These are phyloP conservation scores for Corythornis leucogaster DNA, from an alignment of 2,797 vertebrate species.

Conservation along the genomic window DNA sequence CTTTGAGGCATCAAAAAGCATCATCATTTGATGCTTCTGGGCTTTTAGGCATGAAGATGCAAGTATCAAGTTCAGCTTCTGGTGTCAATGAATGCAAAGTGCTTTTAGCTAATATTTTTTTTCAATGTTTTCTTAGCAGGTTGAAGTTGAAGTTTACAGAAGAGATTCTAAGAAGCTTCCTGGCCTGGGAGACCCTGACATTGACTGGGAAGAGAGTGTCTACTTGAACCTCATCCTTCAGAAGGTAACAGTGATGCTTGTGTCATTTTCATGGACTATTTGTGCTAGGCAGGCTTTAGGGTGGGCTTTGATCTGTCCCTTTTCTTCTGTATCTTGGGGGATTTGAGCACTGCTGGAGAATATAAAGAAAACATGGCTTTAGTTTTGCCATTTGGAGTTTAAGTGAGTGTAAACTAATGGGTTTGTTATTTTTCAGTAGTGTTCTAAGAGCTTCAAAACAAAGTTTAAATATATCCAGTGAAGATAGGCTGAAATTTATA, in stretches of 20 bases:
- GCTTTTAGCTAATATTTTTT: neutral
- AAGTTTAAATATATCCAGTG: neutral
- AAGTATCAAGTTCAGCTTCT: neutral
- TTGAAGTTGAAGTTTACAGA: slow-evolving; percentile 96
- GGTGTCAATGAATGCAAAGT: neutral
- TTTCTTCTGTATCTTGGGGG: neutral
- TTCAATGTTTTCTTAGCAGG: slow-evolving; percentile 75
- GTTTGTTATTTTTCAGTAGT: neutral
- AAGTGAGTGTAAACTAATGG: neutral
- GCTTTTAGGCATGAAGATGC: neutral
- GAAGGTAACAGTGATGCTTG: slow-evolving; percentile 81
- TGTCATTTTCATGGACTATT: neutral
- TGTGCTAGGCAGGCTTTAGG: neutral
- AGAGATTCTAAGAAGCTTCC: slow-evolving; percentile 98
- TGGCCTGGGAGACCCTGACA: slow-evolving; percentile 94
- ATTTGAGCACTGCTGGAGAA: neutral
- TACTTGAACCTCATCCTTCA: slow-evolving; percentile 97
- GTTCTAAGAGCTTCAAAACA: neutral
- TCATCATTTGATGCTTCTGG: neutral
- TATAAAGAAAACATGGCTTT: neutral
- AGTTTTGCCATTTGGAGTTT: neutral
- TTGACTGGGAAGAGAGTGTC: slow-evolving; percentile 99
- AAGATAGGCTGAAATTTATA: neutral
- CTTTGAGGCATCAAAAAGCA: neutral
- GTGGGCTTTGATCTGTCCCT: neutral